Evolutionary conservation across 2,888 invertebrate species (phyloP), one percentile per base, ranked within the genome.

Genomic region (Lacanobia wlatinum): DNA sequence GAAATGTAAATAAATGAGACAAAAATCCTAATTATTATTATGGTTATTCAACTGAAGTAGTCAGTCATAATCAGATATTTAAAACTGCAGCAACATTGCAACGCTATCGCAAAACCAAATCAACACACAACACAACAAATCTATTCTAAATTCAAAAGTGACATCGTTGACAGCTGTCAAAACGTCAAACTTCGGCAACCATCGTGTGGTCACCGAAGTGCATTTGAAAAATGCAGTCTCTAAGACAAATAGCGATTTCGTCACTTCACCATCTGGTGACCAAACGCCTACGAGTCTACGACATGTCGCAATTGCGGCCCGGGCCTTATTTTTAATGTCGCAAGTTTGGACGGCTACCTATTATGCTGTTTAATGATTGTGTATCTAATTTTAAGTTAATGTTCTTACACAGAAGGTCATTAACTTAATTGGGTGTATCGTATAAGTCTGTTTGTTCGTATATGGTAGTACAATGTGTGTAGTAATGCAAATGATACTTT

Each of bases 221-320:
- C 83, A 86, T 85, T 83, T 73, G 71, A 83, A 87, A 87, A 87
- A 86, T 83, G 87, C 86, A 86, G 82, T 76, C 71, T 72, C 80
- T 80, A 84, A 83, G 78, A 87, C 87, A 85, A 84, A 87, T 83
- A 87, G 85, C 78, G 83, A 78, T 91, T 88, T 88, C 88, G 86
- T 88, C 88, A 90, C 84, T 76, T 55, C 73, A 75, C 87, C 93
- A 93, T 93, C 90, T 93, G 93, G 91, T 76, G 84, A 82, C 88
- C 90, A 82, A 73, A 72, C 82, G 89, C 88, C 91, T 86, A 90
- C 88, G 70, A 63, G 88, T 87, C 89, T 85, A 89, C 88, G 73
- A 68, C 21, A 70, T 88, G 85, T 84, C 82, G 85, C 70, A 87
- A 87, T 81, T 70, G 53, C 46, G 70, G 68, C 28, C 34, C 72